Conservation (phyloP, 1,140 invertebrate species). For the Bombus sylvicola region DNA sequence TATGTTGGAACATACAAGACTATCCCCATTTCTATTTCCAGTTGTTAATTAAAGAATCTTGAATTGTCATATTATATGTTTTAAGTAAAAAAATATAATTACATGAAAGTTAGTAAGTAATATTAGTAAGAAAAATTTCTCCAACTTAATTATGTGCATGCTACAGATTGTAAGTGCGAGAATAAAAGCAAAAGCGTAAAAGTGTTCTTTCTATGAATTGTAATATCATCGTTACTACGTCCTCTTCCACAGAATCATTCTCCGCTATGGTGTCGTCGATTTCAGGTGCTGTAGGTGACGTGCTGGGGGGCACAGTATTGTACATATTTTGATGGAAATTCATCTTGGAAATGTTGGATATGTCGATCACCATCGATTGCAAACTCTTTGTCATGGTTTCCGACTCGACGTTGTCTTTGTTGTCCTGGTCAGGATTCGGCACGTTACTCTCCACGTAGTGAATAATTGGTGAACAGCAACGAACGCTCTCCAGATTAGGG, state of each 20-base stretch:
- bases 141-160: too few relatives aligned
- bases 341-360: constrained; percentile 55
- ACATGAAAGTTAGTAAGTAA: too few relatives aligned
- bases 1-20: too few relatives aligned
- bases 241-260: constrained; percentile 61
- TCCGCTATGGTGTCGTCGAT: constrained; percentile 65
- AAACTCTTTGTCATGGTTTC: constrained; percentile 56
- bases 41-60: too few relatives aligned
- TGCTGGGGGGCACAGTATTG: constrained; percentile 69
- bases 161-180: too few relatives aligned
- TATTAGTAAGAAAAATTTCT: too few relatives aligned
- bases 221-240: constrained; percentile 76
- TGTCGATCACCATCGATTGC: constrained; percentile 41
- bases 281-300: constrained; percentile 68
- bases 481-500: constrained; percentile 79
- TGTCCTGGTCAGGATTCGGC: constrained; percentile 80
- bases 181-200: fast-evolving
- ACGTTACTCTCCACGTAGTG: constrained; percentile 83
- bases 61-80: too few relatives aligned
- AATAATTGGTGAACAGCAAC: constrained; percentile 76
- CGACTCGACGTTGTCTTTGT: constrained; percentile 60
- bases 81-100: too few relatives aligned
- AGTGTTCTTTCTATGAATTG: fast-evolving
- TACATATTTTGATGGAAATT: constrained; percentile 77
- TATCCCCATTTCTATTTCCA: too few relatives aligned